Conservation (phyloP, 2,113 vertebrate species). For the Thermophis baileyi region DNA sequence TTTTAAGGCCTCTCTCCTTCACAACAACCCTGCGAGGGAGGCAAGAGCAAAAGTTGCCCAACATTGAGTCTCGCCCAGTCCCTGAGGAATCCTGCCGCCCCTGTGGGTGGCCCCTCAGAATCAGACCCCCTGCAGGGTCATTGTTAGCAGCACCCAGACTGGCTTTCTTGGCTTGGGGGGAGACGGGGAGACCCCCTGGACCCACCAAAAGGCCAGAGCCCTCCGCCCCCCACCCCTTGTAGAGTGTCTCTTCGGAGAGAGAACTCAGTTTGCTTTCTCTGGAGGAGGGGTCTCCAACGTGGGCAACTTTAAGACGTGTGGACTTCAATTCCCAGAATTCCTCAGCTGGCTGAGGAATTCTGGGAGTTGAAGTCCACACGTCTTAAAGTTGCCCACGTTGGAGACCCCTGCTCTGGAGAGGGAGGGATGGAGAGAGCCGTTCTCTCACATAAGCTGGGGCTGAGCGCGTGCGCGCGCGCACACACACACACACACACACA, state of each 20-base stretch:
- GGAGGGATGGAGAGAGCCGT: neutral
- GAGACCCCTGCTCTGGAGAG: neutral
- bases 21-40: neutral
- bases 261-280: neutral
- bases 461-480: rapidly evolving
- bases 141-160: neutral
- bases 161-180: neutral
- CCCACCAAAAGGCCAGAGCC: neutral
- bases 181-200: neutral
- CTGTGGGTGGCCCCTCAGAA: neutral
- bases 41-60: neutral
- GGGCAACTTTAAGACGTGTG: too few relatives aligned
- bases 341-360: too few relatives aligned
- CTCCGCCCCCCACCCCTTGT: too few relatives aligned
- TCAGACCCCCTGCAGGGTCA: neutral
- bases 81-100: neutral
- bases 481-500: neutral
- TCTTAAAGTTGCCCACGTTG: too few relatives aligned
- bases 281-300: too few relatives aligned
- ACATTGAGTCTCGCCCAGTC: neutral
- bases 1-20: neutral
- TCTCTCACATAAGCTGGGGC: neutral
- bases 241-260: neutral
- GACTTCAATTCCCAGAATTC: too few relatives aligned
- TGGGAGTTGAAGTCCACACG: too few relatives aligned